Evolutionary conservation across 2,113 vertebrate genomes (phyloP).

Genomic region (Eulacestoma nigropectus): DNA sequence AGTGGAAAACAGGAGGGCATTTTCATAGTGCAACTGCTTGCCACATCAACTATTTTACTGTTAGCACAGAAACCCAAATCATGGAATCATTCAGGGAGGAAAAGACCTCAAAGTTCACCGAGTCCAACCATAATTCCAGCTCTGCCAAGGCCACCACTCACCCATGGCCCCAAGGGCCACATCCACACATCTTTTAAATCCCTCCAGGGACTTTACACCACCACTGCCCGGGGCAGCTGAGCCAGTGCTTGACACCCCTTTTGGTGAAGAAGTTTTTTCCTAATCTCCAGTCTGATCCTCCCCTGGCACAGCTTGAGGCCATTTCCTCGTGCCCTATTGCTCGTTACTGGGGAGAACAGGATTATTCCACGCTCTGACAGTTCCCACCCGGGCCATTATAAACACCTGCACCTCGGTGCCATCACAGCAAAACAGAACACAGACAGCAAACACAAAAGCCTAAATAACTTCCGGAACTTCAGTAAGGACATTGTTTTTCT

Average conservation of each 20-base stretch:
- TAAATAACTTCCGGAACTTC: neutral
- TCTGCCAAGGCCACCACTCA: neutral
- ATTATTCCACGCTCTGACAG: neutral
- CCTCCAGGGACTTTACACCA: neutral
- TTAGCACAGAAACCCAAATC: neutral
- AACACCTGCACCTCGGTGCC: neutral
- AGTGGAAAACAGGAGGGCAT: neutral
- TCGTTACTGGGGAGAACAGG: neutral
- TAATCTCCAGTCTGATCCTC: accelerated
- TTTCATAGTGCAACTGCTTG: neutral
- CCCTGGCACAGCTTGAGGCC: neutral
- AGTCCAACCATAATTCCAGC: neutral
- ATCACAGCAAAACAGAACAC: neutral
- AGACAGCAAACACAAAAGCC: neutral
- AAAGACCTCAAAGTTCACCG: neutral
- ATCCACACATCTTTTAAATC: accelerated
- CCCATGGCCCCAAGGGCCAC: neutral
- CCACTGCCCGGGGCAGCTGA: neutral
- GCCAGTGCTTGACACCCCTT: neutral
- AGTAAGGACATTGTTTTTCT: neutral
- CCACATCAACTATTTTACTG: neutral
- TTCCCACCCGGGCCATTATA: no score
- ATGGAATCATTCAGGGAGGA: accelerated
- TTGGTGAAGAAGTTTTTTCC: neutral
- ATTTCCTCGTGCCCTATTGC: accelerated